phyloP scores from a whole-genome alignment of 2,797 vertebrate species.

The Dendrocincla fuliginosa region DNA sequence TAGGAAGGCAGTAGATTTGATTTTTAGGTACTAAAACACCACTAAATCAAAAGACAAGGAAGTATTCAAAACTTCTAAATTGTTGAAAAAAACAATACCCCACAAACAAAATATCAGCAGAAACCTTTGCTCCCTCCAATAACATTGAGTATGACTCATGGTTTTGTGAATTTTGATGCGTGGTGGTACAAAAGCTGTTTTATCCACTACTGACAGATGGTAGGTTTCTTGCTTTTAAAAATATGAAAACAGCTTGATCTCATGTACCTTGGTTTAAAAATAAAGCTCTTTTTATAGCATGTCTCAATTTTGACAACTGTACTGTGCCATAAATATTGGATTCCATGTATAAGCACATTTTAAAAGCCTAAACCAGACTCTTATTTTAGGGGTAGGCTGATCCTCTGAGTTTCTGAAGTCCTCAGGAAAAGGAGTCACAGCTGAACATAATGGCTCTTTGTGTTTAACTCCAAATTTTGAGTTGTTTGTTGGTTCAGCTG shows the following conservation, averaged over 20 bases:
- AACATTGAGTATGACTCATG: neutral
- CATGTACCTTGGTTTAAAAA: slow-evolving; percentile 43
- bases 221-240: slow-evolving; percentile 25
- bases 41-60: neutral
- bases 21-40: neutral
- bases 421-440: neutral
- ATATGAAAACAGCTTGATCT: neutral
- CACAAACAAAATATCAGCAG: neutral
- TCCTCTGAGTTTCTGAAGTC: neutral
- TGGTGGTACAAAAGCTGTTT: neutral
- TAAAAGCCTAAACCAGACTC: neutral
- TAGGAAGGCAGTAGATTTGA: neutral
- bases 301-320: neutral
- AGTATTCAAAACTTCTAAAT: neutral
- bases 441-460: neutral
- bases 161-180: neutral
- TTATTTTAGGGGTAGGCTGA: neutral
- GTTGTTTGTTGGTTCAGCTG: neutral
- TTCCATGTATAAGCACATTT: neutral
- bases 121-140: neutral
- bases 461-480: neutral
- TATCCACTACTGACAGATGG: neutral
- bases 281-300: slow-evolving; percentile 27
- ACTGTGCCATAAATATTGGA: neutral
- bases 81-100: neutral